These are phyloP conservation scores for Zaprionus africanus DNA, from an alignment of 1,140 invertebrate species.

Conservation along the genomic window DNA sequence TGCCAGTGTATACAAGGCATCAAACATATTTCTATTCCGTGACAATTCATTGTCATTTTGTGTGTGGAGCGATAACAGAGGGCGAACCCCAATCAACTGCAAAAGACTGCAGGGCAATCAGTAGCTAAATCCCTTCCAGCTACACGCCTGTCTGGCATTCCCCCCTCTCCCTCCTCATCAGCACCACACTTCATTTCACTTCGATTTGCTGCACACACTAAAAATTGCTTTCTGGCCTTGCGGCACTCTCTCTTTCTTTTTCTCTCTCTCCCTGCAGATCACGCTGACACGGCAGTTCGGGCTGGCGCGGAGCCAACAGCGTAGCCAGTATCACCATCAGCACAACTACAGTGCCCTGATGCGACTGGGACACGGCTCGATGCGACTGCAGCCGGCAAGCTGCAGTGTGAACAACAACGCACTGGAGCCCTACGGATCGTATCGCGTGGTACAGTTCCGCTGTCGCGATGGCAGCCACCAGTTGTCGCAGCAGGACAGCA, in stretches of 20 bases:
- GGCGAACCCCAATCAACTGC: background rate
- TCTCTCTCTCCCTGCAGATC: conserved; percentile 40
- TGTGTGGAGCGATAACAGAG: background rate
- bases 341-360: conserved; percentile 76
- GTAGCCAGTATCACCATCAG: conserved; percentile 61
- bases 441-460: conserved; percentile 76
- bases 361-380: conserved; percentile 63
- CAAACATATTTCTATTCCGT: background rate
- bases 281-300: conserved; percentile 72
- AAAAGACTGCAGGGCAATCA: background rate
- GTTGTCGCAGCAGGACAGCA: conserved; percentile 73
- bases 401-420: conserved; percentile 79
- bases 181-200: background rate
- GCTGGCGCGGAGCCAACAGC: conserved; percentile 58
- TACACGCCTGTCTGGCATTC: background rate
- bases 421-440: conserved; percentile 73
- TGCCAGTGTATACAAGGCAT: background rate
- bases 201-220: background rate
- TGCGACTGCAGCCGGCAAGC: conserved; percentile 64
- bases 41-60: background rate
- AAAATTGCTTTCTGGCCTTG: background rate
- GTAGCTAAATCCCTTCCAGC: background rate
- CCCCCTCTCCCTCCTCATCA: background rate
- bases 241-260: background rate
- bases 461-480: conserved; percentile 70